Conservation (phyloP, 2,888 invertebrate species). For the Xanthia togata region DNA sequence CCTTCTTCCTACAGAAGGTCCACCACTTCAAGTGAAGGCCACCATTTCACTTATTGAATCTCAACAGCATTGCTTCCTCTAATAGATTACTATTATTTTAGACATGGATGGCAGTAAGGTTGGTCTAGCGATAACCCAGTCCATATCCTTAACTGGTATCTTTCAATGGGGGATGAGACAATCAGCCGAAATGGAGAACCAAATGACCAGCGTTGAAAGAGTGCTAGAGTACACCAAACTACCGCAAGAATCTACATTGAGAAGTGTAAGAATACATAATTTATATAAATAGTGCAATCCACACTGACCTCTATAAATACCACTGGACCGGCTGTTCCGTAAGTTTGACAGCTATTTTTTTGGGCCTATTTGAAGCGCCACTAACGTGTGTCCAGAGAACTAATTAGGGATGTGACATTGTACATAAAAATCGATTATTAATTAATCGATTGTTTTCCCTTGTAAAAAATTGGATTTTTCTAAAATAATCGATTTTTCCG, state of each 20-base stretch:
- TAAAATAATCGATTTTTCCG: too few relatives aligned
- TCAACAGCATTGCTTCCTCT: neutral
- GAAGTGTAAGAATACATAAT: conserved; percentile 71
- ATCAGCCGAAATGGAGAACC: conserved; percentile 95
- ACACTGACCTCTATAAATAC: too few relatives aligned
- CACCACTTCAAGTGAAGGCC: neutral
- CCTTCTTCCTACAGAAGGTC: too few relatives aligned
- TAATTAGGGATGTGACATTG: too few relatives aligned
- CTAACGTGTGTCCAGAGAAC: too few relatives aligned
- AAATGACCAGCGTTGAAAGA: conserved; percentile 95
- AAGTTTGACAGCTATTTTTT: too few relatives aligned
- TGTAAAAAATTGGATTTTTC: too few relatives aligned
- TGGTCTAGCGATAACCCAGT: conserved; percentile 92
- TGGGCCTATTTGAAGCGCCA: too few relatives aligned
- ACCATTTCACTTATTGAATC: neutral
- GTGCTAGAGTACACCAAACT: conserved; percentile 92
- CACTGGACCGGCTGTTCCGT: too few relatives aligned
- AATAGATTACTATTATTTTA: conserved; percentile 56
- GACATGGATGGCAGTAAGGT: conserved; percentile 91
- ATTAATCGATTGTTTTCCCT: too few relatives aligned
- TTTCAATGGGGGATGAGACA: conserved; percentile 96
- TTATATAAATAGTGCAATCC: too few relatives aligned
- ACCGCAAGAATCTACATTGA: conserved; percentile 87
- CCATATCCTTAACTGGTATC: conserved; percentile 91
- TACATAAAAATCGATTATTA: too few relatives aligned